Evolutionary conservation across 2,797 vertebrate species (phyloP).

Genomic region (Bradypodion ventrale): DNA sequence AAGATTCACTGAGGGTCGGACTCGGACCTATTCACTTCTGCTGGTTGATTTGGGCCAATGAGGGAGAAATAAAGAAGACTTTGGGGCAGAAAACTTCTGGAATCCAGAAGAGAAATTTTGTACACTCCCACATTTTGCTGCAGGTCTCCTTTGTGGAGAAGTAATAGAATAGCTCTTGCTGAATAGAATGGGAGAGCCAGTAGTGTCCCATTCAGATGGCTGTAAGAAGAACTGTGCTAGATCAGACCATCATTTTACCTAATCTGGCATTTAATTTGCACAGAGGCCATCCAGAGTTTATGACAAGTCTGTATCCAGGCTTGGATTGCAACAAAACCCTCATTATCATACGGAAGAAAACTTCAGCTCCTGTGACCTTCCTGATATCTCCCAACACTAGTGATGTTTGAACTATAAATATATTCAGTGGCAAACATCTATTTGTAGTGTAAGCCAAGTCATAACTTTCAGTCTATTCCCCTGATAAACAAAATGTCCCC

Average conservation of each 20-base stretch:
- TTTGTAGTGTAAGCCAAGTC: no score
- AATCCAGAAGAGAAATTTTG: background rate
- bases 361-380: background rate
- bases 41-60: no score
- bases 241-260: background rate
- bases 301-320: background rate
- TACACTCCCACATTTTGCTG: background rate
- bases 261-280: background rate
- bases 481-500: no score
- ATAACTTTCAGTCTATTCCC: no score
- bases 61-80: background rate
- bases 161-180: background rate
- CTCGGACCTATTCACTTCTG: no score
- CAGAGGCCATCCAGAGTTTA: background rate
- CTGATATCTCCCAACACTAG: background rate
- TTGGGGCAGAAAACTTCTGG: background rate
- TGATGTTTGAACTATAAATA: no score
- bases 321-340: background rate
- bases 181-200: background rate
- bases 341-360: background rate
- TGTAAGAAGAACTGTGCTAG: background rate
- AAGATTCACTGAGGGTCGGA: background rate
- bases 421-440: background rate
- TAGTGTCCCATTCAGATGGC: background rate
- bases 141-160: background rate